Evolutionary conservation across 2,888 invertebrate genomes (phyloP).

Genomic region (Eupeodes luniger): DNA sequence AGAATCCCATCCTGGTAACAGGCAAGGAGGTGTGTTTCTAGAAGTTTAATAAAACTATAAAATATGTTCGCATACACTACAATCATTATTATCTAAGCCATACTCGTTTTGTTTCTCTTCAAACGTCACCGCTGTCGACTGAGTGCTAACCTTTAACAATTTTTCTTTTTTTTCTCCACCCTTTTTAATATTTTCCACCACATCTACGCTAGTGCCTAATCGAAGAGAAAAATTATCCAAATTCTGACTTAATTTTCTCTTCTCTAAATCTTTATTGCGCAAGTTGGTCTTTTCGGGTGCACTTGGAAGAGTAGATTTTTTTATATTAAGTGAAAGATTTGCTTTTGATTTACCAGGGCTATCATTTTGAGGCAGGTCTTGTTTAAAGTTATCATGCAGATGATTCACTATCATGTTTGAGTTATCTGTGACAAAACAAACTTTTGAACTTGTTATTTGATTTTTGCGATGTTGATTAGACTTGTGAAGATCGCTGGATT

Average conservation of each 20-base stretch:
- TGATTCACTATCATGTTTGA: slow-evolving; percentile 83
- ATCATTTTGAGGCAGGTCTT: slow-evolving; percentile 78
- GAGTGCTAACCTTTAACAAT: slow-evolving; percentile 78
- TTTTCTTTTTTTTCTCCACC: slow-evolving; percentile 79
- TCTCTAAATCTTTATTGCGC: slow-evolving; percentile 82
- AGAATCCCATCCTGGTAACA: slow-evolving; percentile 84
- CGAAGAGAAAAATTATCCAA: slow-evolving; percentile 84
- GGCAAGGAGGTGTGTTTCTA: slow-evolving; percentile 82
- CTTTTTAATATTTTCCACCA: slow-evolving; percentile 79
- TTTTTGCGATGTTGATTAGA: slow-evolving; percentile 27
- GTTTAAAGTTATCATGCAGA: slow-evolving; percentile 82
- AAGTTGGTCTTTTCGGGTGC: slow-evolving; percentile 70
- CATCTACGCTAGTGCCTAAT: slow-evolving; percentile 81
- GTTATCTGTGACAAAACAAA: slow-evolving; percentile 82
- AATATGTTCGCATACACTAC: background rate
- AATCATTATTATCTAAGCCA: background rate
- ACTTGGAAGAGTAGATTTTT: slow-evolving; percentile 49
- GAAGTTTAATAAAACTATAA: background rate
- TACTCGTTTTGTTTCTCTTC: slow-evolving; percentile 81
- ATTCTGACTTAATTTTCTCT: slow-evolving; percentile 84
- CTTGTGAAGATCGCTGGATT: slow-evolving; percentile 39
- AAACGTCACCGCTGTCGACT: slow-evolving; percentile 78
- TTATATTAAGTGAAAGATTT: slow-evolving; percentile 80
- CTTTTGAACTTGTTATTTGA: slow-evolving; percentile 69
- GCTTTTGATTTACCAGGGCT: slow-evolving; percentile 80